phyloP scores from a whole-genome alignment of 1,140 invertebrate species.

The Conopomorpha cramerella region DNA sequence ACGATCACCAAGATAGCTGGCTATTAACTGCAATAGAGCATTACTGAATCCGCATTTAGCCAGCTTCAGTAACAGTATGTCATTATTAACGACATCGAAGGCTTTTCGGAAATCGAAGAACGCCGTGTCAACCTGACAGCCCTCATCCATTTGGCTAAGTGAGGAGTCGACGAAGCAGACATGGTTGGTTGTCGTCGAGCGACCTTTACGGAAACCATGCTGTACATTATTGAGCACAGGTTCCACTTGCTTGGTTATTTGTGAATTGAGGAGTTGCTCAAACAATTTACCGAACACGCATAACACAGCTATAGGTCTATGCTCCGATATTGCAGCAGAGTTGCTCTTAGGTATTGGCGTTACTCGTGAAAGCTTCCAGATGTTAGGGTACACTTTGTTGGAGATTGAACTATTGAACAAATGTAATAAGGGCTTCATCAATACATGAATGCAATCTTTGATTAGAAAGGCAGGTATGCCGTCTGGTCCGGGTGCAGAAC shows the following conservation, averaged over 20 bases:
- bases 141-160: neutral
- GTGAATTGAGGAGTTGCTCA: neutral
- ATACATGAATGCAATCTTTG: neutral
- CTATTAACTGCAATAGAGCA: neutral
- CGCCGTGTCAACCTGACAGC: neutral
- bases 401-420: neutral
- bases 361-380: neutral
- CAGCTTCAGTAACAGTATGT: neutral
- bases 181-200: neutral
- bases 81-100: no score
- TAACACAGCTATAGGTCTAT: conserved; percentile 1
- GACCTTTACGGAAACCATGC: no score
- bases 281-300: conserved; percentile 1
- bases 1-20: neutral
- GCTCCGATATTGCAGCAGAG: neutral
- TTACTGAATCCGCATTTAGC: neutral
- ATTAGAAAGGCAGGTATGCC: conserved; percentile 1
- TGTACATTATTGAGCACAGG: neutral
- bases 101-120: conserved; percentile 3
- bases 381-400: neutral
- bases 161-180: neutral
- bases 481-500: neutral
- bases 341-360: neutral
- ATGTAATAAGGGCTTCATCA: neutral
- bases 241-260: neutral